A percentile compares a stretch with the other conserved stretches of the same genome.
These are phyloP conservation scores for Tetramorium bicarinatum DNA, from an alignment of 2,888 invertebrate species.

Conservation along the genomic window DNA sequence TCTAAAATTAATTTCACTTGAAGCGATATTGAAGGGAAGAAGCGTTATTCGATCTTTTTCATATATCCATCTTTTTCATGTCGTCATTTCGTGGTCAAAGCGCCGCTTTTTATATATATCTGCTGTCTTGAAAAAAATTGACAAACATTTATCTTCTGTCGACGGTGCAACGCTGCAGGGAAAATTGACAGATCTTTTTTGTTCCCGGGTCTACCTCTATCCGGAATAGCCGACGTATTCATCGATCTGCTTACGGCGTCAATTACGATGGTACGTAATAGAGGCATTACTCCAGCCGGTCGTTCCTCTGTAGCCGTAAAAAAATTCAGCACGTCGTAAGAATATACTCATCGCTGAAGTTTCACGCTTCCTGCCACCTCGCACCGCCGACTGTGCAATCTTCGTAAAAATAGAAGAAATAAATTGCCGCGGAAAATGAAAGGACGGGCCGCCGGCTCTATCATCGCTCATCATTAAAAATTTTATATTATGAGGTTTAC, in stretches of 20 bases:
- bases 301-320: conserved; percentile 18
- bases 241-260: conserved; percentile 54
- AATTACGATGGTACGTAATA: conserved; percentile 45
- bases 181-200: conserved; percentile 39
- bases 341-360: conserved; percentile 38
- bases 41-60: background rate
- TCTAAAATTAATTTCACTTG: background rate
- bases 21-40: background rate
- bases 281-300: conserved; percentile 44
- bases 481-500: conserved; percentile 47
- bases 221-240: conserved; percentile 20
- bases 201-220: background rate
- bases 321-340: conserved; percentile 43
- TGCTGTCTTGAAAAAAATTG: background rate
- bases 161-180: background rate
- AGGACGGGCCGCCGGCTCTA: background rate
- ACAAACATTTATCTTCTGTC: conserved; percentile 37
- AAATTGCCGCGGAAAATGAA: conserved; percentile 34
- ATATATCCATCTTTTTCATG: no score
- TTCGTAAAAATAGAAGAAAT: conserved; percentile 49
- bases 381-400: conserved; percentile 14
- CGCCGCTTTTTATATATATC: background rate
- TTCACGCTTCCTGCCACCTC: background rate
- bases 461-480: conserved; percentile 55
- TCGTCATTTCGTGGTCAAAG: background rate